phyloP scores from a whole-genome alignment of 2,797 vertebrate species.

The Orestias chungarensis region DNA sequence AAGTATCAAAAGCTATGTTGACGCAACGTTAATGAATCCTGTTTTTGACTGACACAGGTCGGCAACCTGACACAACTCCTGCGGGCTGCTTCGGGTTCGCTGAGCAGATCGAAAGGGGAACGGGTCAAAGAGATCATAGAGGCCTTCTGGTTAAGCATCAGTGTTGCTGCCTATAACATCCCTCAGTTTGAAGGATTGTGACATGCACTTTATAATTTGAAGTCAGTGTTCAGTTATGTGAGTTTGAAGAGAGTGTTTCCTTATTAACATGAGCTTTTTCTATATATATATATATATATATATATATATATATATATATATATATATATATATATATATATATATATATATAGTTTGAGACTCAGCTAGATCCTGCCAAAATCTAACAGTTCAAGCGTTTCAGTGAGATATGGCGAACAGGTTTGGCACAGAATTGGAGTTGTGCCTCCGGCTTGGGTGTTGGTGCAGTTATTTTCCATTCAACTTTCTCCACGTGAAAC shows the following conservation, averaged over 20 bases:
- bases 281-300: too few relatives aligned
- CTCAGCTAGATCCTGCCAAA: not conserved
- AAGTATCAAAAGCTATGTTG: constrained; percentile 5
- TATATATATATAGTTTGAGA: too few relatives aligned
- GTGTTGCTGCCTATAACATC: not conserved
- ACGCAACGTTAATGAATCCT: constrained; percentile 42
- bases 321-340: too few relatives aligned
- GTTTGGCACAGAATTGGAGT: constrained; percentile 31
- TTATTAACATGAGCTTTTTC: not conserved
- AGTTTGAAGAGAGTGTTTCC: not conserved
- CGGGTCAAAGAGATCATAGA: constrained; percentile 22
- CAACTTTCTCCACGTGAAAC: constrained; percentile 16
- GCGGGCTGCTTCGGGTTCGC: constrained; percentile 43
- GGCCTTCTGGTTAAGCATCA: constrained; percentile 5
- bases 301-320: too few relatives aligned
- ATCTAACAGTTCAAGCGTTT: not conserved
- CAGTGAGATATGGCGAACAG: constrained; percentile 3
- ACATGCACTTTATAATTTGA: not conserved
- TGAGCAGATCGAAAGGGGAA: constrained; percentile 11
- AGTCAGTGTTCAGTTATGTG: not conserved
- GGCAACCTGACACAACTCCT: constrained; percentile 59
- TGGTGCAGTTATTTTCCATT: constrained; percentile 12
- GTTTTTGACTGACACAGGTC: constrained; percentile 35
- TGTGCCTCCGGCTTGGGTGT: constrained; percentile 31
- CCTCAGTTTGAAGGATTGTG: not conserved